Base-by-base conservation (phyloP, 2,113 vertebrate genomes). In the Corythornis cristatus region DNA sequence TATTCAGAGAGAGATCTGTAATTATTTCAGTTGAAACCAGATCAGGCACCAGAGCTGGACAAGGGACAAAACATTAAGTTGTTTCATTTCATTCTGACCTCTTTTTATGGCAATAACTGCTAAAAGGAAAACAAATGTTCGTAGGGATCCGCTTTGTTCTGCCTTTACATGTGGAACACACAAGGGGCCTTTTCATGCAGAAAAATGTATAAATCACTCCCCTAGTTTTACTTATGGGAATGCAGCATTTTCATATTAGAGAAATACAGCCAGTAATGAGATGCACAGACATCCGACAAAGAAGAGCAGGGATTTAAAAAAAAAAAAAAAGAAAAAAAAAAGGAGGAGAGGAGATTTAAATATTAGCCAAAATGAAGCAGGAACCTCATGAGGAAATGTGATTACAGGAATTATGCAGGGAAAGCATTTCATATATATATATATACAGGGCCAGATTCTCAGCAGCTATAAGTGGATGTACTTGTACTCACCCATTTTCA, bases 121-220 rank as follows among this genome's bases (percentile, higher is more conserved):
- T 96, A 97, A 97, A 97, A 97, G 92, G 89, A 96, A 97, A 97
- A 97, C 92, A 96, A 96, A 96, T 96, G 96, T 96, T 95, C 57
- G 0, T 35, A 67, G 93, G 56, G 80, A 85, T 93, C 64, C 86
- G 77, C 95, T 95, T 94, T 95, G 93, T 93, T 96, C 89, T 95
- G 86, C 58, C 65, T 75, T 96, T 88, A 86, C 89, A 93, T 90
- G 67, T 83, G 83, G 79, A 95, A 75, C 43, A 93, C 93, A 95
- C 93, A 90, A 95, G 94, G 77, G 93, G 72, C 83, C 91, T 93
- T 93, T 89, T 93, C 94, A 93, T 83, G 90, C 67, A 94, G 91
- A 94, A 95, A 89, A 93, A 89, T 76, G 79, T 58, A 87, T 86
- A 93, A 92, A 94, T 92, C 89, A 94, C 54, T 85, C 54, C 29